Evolutionary conservation across 1,140 invertebrate genomes (phyloP), one percentile per base, ranked within the genome.

Genomic region (Stegodyphus dumicola): DNA sequence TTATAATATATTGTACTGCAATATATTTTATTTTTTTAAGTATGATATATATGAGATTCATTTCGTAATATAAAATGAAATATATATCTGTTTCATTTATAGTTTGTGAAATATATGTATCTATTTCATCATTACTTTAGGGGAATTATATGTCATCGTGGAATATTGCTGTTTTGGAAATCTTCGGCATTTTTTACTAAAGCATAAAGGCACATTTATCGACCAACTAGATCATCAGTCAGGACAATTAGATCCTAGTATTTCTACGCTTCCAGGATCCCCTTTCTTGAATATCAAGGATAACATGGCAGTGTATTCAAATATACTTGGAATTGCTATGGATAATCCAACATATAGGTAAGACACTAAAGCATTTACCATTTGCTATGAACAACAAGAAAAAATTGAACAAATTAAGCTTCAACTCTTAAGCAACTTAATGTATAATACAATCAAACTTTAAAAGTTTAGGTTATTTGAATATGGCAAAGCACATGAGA

Each of bases 161-260:
- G 97, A 99, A 89, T 98, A 95, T 90, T 98, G 97, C 89, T 93
- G 94, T 64, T 96, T 94, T 89, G 97, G 97, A 11, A 98, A 97
- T 91, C 92, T 99, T 5, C 94, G 97, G 83, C 95, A 96, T 89
- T 98, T 95, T 90, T 91, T 99, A 71, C 91, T 95, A 51, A 92
- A 93, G 51, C 94, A 97, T 89, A 92, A 96, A 52, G 92, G 93
- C 48, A 92, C 93, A 77, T 97, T 96, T 87, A 93, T 97, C 6
- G 94, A 97, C 90, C 95, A 97, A 91, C 93, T 97, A 10, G 93
- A 94, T 89, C 91, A 92, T 6, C 88, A 88, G 7, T 84, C 86
- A 6, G 84, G 77, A 15, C 48, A 84, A 33, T 84, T 86, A 86
- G 89, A 88, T 71, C 67, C 78, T 6, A 70, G 54, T 17, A 75